A percentile compares a stretch with the other conserved stretches of the same genome.
These are phyloP conservation scores for Machimus atricapillus DNA, from an alignment of 2,888 invertebrate species.

Conservation along the genomic window DNA sequence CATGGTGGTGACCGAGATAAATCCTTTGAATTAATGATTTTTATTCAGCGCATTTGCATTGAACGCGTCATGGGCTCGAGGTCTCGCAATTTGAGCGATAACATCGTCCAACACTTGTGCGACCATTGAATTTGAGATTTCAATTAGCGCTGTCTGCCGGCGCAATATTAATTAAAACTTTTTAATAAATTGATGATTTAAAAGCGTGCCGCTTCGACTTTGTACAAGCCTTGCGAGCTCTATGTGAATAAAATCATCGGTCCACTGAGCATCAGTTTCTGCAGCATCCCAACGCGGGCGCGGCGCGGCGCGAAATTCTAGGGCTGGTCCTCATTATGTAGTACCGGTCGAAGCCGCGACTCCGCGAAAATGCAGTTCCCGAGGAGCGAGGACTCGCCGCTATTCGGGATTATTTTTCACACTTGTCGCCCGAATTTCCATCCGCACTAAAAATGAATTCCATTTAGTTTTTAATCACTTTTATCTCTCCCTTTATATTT, in stretches of 20 bases:
- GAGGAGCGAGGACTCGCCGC: background rate
- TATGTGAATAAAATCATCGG: background rate
- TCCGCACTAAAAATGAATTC: background rate
- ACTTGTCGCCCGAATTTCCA: conserved; percentile 6
- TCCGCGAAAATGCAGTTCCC: background rate
- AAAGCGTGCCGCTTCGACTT: background rate
- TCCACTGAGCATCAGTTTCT: background rate
- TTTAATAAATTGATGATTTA: conserved; percentile 6
- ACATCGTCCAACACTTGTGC: background rate
- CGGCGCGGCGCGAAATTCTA: background rate
- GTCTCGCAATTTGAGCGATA: background rate
- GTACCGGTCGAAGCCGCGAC: background rate
- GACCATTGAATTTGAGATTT: background rate
- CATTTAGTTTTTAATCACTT: conserved; percentile 19
- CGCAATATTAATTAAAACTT: background rate
- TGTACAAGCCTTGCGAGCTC: background rate
- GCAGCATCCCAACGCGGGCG: background rate
- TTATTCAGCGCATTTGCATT: background rate
- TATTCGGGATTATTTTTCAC: background rate
- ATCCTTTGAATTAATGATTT: background rate
- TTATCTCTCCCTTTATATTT: conserved; percentile 1
- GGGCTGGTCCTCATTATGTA: background rate
- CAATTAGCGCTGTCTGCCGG: background rate
- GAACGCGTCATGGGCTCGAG: background rate
- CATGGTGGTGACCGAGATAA: background rate